Conservation (phyloP, 2,113 vertebrate species). For the Microcebus murinus region DNA sequence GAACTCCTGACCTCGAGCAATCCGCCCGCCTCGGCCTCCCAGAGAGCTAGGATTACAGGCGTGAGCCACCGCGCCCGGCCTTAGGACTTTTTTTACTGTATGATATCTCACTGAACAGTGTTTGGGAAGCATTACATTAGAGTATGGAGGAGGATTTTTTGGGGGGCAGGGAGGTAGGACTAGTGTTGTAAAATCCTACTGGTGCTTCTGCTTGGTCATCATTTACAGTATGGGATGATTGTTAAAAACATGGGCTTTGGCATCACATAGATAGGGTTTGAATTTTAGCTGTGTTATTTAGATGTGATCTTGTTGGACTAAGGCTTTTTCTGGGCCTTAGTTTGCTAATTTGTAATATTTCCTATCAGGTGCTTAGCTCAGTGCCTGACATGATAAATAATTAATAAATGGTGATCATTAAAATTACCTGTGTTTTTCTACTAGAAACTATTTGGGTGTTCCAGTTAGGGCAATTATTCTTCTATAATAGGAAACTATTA, state of each 20-base stretch:
- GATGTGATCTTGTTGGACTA: neutral
- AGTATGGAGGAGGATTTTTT: neutral
- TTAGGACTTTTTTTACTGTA: neutral
- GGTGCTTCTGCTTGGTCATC: neutral
- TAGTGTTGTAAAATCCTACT: neutral
- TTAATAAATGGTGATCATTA: conserved; percentile 3
- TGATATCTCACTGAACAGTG: neutral
- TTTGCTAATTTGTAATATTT: conserved; percentile 10
- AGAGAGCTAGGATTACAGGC: too few relatives aligned
- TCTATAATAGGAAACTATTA: neutral
- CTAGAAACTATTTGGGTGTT: neutral
- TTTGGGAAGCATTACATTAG: neutral
- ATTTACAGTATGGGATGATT: neutral
- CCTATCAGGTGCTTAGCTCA: neutral
- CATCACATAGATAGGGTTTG: neutral
- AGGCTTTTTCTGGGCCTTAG: neutral
- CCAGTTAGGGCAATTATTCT: neutral
- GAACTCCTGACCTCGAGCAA: too few relatives aligned
- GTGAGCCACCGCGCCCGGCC: too few relatives aligned
- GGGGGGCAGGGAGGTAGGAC: neutral
- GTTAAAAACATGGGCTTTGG: neutral
- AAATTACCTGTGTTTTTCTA: conserved; percentile 5
- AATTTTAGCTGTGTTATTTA: conserved; percentile 30
- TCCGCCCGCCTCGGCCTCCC: too few relatives aligned
- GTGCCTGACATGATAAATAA: neutral